Percentiles rank a stretch among this genome's conserved stretches.
phyloP scores from a whole-genome alignment of 2,888 invertebrate genomes.

The Acanthopleura granulata region DNA sequence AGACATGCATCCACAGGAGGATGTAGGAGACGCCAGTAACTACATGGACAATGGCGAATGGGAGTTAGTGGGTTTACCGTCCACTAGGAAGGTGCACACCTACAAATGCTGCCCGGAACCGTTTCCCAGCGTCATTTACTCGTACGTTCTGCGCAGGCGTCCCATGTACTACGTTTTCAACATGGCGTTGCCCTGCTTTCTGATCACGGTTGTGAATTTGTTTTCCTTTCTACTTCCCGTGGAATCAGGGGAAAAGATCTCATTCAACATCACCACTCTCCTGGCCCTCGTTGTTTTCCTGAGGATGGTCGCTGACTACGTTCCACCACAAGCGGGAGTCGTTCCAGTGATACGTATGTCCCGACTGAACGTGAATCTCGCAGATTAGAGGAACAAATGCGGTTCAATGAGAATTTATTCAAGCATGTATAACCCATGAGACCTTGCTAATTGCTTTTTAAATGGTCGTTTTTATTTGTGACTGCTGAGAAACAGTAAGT shows the following conservation, averaged over 20 bases:
- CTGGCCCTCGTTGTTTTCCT: conserved; percentile 16
- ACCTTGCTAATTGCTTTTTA: too few species aligned
- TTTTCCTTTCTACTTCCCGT: conserved; percentile 13
- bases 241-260: conserved; percentile 21
- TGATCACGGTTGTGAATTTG: conserved; percentile 18
- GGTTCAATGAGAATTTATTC: too few species aligned
- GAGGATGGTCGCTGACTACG: neutral
- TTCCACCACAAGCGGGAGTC: neutral
- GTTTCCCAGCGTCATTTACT: conserved; percentile 25
- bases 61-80: conserved; percentile 6
- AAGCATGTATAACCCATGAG: too few species aligned
- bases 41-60: conserved; percentile 26
- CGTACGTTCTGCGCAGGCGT: conserved; percentile 20
- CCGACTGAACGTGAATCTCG: neutral
- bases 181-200: conserved; percentile 24
- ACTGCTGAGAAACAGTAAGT: too few species aligned
- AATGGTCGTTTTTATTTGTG: too few species aligned
- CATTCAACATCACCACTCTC: conserved; percentile 20
- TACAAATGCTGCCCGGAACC: conserved; percentile 25
- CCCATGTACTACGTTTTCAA: conserved; percentile 29
- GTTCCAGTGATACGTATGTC: conserved; percentile 3
- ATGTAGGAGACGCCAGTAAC: conserved; percentile 12
- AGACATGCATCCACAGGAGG: neutral
- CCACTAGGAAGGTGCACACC: neutral
- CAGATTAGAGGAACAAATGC: too few species aligned